Conservation (phyloP, 1,140 invertebrate genomes). For the Drosophila mayri region DNA sequence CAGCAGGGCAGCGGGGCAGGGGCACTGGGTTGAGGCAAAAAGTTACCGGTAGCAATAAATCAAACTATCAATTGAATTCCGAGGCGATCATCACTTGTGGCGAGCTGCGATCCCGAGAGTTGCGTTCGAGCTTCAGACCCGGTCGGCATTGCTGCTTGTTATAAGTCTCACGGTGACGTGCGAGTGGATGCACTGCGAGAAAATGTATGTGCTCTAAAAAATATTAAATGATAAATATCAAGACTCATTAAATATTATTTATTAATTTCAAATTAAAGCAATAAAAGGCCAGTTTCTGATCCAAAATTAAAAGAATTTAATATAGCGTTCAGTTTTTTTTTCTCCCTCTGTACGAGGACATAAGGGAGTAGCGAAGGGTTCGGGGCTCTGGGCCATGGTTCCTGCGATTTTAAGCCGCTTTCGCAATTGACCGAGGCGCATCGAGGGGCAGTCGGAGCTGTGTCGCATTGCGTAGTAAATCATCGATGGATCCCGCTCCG, state of each 20-base stretch:
- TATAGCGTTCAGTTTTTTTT: neutral
- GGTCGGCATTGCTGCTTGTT: constrained; percentile 69
- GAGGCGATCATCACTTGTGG: constrained; percentile 82
- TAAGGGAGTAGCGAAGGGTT: constrained; percentile 12
- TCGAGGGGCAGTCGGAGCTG: constrained; percentile 66
- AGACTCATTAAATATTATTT: neutral
- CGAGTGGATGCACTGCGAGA: constrained; percentile 24
- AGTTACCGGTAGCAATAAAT: constrained; percentile 85
- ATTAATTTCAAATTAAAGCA: neutral
- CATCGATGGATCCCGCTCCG: constrained; percentile 52
- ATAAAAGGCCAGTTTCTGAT: neutral
- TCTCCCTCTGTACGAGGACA: neutral
- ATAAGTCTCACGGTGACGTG: constrained; percentile 68
- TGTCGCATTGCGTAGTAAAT: constrained; percentile 78
- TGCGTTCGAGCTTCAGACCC: constrained; percentile 16
- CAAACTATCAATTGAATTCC: constrained; percentile 85
- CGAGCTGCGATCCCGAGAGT: constrained; percentile 42
- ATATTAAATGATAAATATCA: no score
- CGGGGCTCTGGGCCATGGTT: constrained; percentile 13
- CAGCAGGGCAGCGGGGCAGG: neutral
- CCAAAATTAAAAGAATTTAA: neutral
- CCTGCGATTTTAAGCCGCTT: constrained; percentile 81
- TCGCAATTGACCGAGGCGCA: constrained; percentile 80
- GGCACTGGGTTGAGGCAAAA: constrained; percentile 46
- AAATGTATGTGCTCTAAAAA: neutral